Percentiles rank a stretch among this genome's conserved stretches.
Conservation (phyloP, 2,113 vertebrate species). For the Numenius arquata region DNA sequence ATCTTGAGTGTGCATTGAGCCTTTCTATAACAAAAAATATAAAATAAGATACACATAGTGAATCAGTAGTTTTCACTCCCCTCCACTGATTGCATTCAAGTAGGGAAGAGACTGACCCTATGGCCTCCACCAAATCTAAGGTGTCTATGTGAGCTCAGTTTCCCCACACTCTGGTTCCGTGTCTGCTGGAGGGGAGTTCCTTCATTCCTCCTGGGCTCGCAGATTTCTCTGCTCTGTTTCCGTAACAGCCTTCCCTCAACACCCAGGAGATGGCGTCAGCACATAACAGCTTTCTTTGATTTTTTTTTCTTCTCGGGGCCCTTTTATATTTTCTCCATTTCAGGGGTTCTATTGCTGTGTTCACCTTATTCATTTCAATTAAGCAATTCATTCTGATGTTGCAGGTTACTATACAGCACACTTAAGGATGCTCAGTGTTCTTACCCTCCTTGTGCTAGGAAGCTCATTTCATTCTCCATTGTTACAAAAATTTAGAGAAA, state of each 20-base stretch:
- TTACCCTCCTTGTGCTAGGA: neutral
- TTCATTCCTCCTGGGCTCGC: neutral
- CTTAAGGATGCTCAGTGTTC: neutral
- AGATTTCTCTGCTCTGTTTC: neutral
- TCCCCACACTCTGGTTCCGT: neutral
- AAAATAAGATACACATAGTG: neutral
- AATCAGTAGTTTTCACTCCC: neutral
- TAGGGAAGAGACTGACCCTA: neutral
- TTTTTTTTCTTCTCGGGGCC: neutral
- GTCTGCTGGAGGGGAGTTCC: neutral
- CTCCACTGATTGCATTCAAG: neutral
- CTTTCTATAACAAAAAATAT: neutral
- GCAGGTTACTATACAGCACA: neutral
- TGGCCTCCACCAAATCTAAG: neutral
- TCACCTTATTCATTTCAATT: neutral
- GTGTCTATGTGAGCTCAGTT: rapidly evolving
- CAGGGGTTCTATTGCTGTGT: neutral
- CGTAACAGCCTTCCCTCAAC: neutral
- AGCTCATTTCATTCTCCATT: neutral
- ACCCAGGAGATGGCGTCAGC: neutral
- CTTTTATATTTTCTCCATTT: neutral
- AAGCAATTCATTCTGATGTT: conserved; percentile 16
- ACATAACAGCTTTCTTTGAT: neutral
- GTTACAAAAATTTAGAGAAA: neutral
- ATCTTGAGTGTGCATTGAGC: neutral